Evolutionary conservation across 2,888 invertebrate species (phyloP), one percentile per base, ranked within the genome.

Genomic region (Chydorus sphaericus): DNA sequence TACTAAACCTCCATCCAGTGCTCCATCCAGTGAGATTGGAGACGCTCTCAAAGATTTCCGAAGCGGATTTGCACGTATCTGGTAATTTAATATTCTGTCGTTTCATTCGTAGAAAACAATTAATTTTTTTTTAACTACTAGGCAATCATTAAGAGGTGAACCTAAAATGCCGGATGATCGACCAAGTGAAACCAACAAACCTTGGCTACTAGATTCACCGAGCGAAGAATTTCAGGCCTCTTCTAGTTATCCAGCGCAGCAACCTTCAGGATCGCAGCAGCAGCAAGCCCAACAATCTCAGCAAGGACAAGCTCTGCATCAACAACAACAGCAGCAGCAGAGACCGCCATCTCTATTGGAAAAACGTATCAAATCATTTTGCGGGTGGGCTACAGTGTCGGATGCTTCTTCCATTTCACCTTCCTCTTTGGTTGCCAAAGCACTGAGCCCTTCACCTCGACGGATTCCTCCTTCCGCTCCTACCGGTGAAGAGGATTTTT

Each of bases 51-150:
- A 37, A 28, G 55, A 55, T 8, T 51, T 60, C 51, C 85, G 85
- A 68, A 83, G 81, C 63, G 81, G 83, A 33, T 83, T 90, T 63
- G 88, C 83, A 2, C 78, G 85, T 66, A 88, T 89, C 70, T 80
- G 89, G 58, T 88, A 89, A 69, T n/a, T n/a, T n/a, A n/a, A 36
- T 37, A 18, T 33, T 31, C 11, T 10, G 52, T 14, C 23, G 52
- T 10, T n/a, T n/a, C n/a, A n/a, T n/a, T n/a, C n/a, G n/a, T n/a
- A n/a, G n/a, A n/a, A n/a, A n/a, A n/a, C n/a, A n/a, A n/a, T n/a
- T n/a, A n/a, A n/a, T n/a, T n/a, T n/a, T n/a, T n/a, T n/a, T n/a
- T n/a, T n/a, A n/a, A n/a, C n/a, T n/a, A n/a, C n/a, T n/a, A n/a
- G n/a, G n/a, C n/a, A n/a, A n/a, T n/a, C 44, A 4, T 44, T 28